These are phyloP conservation scores for Drosophila infuscata DNA, from an alignment of 2,888 invertebrate genomes.

Conservation along the genomic window DNA sequence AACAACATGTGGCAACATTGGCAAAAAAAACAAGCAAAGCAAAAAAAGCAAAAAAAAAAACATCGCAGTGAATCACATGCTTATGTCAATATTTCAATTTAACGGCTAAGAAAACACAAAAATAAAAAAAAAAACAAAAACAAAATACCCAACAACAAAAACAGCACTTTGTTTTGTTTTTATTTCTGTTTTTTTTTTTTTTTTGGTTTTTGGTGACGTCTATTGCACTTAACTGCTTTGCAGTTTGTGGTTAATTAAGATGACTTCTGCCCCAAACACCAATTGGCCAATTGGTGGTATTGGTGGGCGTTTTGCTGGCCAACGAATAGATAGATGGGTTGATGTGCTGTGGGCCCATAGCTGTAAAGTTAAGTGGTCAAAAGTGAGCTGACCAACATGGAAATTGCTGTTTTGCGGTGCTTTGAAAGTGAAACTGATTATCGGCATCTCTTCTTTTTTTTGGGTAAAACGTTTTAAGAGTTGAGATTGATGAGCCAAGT, in stretches of 20 bases:
- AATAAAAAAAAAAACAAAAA: slow-evolving; percentile 17
- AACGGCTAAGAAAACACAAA: slow-evolving; percentile 60
- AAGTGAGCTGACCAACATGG: slow-evolving; percentile 21
- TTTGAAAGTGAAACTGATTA: slow-evolving; percentile 62
- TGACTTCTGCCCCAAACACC: slow-evolving; percentile 63
- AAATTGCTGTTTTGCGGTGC: slow-evolving; percentile 44
- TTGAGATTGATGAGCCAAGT: slow-evolving; percentile 13
- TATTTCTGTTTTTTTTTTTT: slow-evolving; percentile 30
- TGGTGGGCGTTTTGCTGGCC: slow-evolving; percentile 33
- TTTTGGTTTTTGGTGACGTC: slow-evolving; percentile 52
- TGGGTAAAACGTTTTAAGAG: neutral
- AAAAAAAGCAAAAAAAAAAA: slow-evolving; percentile 6
- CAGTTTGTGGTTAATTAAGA: slow-evolving; percentile 73
- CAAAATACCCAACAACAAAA: slow-evolving; percentile 40
- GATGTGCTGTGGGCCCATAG: slow-evolving; percentile 11
- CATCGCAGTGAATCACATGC: slow-evolving; percentile 53
- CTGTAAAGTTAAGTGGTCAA: slow-evolving; percentile 48
- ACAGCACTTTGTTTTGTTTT: slow-evolving; percentile 60
- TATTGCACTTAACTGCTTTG: slow-evolving; percentile 66
- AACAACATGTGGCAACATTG: slow-evolving; percentile 46
- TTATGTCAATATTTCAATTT: slow-evolving; percentile 78
- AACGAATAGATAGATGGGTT: slow-evolving; percentile 7
- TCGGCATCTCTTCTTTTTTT: slow-evolving; percentile 11
- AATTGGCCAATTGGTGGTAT: slow-evolving; percentile 46
- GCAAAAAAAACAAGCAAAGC: slow-evolving; percentile 8